phyloP scores from a whole-genome alignment of 2,888 invertebrate genomes.

The Muscina levida region DNA sequence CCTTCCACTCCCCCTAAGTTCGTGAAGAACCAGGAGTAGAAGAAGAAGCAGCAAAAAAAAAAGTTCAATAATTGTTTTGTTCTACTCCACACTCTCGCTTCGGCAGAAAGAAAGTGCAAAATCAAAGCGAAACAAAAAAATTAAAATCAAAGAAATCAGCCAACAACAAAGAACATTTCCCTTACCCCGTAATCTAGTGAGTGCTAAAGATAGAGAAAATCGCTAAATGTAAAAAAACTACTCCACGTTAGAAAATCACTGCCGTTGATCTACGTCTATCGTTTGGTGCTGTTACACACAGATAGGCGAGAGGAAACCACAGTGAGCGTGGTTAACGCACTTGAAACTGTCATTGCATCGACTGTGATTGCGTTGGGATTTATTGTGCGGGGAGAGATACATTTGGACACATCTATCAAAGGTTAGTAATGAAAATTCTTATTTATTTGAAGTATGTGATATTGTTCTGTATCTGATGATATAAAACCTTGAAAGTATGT shows the following conservation, averaged over 20 bases:
- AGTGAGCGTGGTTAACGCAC: too few species aligned
- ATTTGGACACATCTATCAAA: too few species aligned
- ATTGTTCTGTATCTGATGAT: too few species aligned
- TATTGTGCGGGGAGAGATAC: too few species aligned
- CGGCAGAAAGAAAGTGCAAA: conserved; percentile 2
- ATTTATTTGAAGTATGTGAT: too few species aligned
- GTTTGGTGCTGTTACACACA: not conserved
- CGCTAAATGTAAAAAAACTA: not conserved
- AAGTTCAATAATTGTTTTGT: too few species aligned
- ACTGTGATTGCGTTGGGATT: too few species aligned
- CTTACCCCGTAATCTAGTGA: not conserved
- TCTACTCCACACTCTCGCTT: not conserved
- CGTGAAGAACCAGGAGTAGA: not conserved
- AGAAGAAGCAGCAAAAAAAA: not conserved
- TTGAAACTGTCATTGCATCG: too few species aligned
- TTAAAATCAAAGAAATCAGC: not conserved
- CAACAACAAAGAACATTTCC: conserved; percentile 1
- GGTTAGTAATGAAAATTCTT: too few species aligned
- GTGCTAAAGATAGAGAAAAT: not conserved
- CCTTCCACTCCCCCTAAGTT: not conserved
- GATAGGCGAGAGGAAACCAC: not conserved
- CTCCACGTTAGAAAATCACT: not conserved
- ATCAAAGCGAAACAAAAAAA: not conserved
- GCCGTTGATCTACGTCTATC: too few species aligned
- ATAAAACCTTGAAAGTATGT: too few species aligned